phyloP scores from a whole-genome alignment of 1,140 invertebrate genomes.

The Drosophila carrolli region DNA sequence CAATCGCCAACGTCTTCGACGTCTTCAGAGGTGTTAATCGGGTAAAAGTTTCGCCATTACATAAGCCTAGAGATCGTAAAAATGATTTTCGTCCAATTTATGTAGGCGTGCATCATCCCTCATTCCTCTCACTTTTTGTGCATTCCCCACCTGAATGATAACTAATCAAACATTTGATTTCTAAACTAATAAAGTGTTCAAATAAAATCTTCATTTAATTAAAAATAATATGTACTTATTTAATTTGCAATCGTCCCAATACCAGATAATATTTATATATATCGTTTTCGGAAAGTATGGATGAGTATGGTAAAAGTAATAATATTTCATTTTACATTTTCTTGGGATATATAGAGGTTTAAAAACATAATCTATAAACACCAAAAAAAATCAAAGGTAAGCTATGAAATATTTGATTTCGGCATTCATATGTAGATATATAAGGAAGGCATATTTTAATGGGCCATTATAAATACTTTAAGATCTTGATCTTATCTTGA shows the following conservation, averaged over 20 bases:
- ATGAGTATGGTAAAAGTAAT: too few species aligned
- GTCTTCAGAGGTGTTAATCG: slow-evolving; percentile 43
- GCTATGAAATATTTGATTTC: neutral
- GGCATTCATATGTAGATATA: slow-evolving; percentile 21
- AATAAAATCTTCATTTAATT: too few species aligned
- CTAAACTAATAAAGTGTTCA: neutral
- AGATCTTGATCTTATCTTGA: neutral
- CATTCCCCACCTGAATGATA: slow-evolving; percentile 9
- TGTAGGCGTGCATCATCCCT: slow-evolving; percentile 8
- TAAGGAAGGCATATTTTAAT: neutral
- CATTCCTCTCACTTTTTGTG: neutral
- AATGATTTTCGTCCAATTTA: neutral
- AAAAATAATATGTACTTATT: too few species aligned
- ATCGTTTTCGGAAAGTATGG: too few species aligned
- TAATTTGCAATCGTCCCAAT: too few species aligned
- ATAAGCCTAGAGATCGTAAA: slow-evolving; percentile 33
- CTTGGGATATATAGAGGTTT: too few species aligned
- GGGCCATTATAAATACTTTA: neutral
- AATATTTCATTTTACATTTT: too few species aligned
- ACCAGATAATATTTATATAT: too few species aligned
- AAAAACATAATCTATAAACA: neutral
- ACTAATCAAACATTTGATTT: slow-evolving; percentile 1
- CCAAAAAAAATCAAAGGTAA: neutral
- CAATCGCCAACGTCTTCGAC: slow-evolving; percentile 26
- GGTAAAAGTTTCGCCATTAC: slow-evolving; percentile 35